phyloP scores from a whole-genome alignment of 2,797 vertebrate species.

The Rhinophrynus dorsalis region DNA sequence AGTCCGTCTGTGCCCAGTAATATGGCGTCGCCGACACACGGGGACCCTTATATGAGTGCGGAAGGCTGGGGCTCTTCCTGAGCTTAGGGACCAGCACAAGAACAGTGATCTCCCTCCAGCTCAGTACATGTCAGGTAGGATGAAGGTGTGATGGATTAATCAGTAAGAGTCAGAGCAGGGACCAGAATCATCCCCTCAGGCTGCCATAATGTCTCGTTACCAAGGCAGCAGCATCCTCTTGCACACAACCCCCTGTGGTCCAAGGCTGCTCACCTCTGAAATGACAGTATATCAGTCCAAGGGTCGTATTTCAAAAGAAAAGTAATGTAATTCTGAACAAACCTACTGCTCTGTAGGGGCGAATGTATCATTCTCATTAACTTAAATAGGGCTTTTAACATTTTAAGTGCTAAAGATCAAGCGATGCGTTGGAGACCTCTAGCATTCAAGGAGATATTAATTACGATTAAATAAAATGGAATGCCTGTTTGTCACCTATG shows the following conservation, averaged over 20 bases:
- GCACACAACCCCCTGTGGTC: neutral
- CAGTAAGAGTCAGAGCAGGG: neutral
- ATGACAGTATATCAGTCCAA: too few relatives aligned
- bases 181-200: neutral
- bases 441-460: too few relatives aligned
- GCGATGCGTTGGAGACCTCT: too few relatives aligned
- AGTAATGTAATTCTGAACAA: too few relatives aligned
- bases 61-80: neutral
- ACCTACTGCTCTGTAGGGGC: too few relatives aligned
- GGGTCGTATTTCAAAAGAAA: too few relatives aligned
- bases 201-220: conserved; percentile 32
- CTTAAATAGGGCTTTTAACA: too few relatives aligned
- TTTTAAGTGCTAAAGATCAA: too few relatives aligned
- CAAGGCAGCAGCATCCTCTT: conserved; percentile 37
- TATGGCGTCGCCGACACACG: conserved; percentile 66
- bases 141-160: neutral
- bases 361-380: too few relatives aligned
- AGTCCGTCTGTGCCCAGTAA: conserved; percentile 51
- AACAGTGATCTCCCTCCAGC: neutral
- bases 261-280: neutral
- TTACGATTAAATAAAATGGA: too few relatives aligned
- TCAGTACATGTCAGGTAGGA: conserved; percentile 22
- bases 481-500: too few relatives aligned
- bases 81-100: neutral
- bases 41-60: neutral